Percentiles rank a stretch among this genome's conserved stretches.
These are phyloP conservation scores for Hylomyscus alleni DNA, from an alignment of 2,797 vertebrate species.

Conservation along the genomic window DNA sequence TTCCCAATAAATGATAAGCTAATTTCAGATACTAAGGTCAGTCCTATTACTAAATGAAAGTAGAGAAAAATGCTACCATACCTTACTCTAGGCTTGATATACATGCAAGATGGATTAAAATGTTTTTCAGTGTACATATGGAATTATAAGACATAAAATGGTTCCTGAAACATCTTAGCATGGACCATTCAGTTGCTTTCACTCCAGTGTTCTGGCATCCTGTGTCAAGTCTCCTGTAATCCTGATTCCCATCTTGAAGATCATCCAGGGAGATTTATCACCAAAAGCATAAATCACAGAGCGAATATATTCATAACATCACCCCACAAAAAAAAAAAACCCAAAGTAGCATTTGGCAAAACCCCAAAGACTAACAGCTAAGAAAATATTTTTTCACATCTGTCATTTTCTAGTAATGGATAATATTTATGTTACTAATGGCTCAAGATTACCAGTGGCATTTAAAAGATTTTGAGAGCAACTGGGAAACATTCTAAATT, in stretches of 20 bases:
- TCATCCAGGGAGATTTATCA: conserved; percentile 16
- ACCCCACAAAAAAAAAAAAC: background rate
- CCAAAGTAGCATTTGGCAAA: conserved; percentile 52
- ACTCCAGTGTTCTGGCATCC: background rate
- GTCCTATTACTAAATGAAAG: background rate
- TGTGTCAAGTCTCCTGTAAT: background rate
- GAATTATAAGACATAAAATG: background rate
- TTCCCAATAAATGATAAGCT: background rate
- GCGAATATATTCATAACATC: background rate
- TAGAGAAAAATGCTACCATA: background rate
- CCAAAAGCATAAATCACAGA: conserved; percentile 39
- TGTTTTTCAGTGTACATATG: background rate
- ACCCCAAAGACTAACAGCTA: conserved; percentile 46
- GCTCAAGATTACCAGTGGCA: conserved; percentile 14
- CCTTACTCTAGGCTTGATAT: background rate
- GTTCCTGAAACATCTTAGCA: background rate
- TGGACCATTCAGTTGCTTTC: background rate
- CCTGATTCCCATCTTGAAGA: background rate
- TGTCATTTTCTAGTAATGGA: conserved; percentile 53
- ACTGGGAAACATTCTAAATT: conserved; percentile 55
- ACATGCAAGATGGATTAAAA: background rate
- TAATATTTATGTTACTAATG: conserved; percentile 67
- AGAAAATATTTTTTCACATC: conserved; percentile 57
- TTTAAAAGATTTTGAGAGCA: conserved; percentile 65
- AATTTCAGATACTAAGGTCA: conserved; percentile 19